Evolutionary conservation across 92 coral and sea anemone species (phyloP).

Genomic region (Zoanthus gigantus): DNA sequence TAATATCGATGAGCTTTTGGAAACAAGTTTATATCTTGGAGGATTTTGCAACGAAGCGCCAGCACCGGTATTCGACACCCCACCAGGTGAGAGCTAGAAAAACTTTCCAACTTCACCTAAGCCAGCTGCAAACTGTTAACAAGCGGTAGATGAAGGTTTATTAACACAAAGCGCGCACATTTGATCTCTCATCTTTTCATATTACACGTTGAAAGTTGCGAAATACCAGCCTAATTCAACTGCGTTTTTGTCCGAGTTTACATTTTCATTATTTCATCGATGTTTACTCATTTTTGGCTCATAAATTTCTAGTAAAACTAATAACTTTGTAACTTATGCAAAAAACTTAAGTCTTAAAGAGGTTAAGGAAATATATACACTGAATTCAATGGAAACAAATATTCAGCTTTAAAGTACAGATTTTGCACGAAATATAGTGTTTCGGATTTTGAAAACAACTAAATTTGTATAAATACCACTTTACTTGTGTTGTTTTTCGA

Average conservation of each 20-base stretch:
- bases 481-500: too few relatives aligned
- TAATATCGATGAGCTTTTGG: conserved; percentile 38
- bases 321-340: background rate
- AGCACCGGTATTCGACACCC: conserved; percentile 33
- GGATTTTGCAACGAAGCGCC: conserved; percentile 51
- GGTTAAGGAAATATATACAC: background rate
- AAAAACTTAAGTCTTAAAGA: too few relatives aligned
- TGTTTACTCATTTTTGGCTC: background rate
- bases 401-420: background rate
- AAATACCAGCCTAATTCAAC: background rate
- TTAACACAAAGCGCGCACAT: background rate
- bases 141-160: background rate
- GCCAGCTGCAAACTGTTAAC: background rate
- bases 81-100: conserved; percentile 30
- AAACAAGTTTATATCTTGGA: conserved; percentile 44
- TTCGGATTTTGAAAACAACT: too few relatives aligned
- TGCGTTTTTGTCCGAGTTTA: background rate
- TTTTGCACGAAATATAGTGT: background rate
- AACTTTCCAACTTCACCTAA: background rate
- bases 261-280: background rate
- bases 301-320: background rate
- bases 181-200: background rate
- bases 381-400: conserved; percentile 1
- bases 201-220: background rate
- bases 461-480: too few relatives aligned